Base-by-base conservation (phyloP, 2,888 invertebrate genomes). In the Stictocephala bisonia region DNA sequence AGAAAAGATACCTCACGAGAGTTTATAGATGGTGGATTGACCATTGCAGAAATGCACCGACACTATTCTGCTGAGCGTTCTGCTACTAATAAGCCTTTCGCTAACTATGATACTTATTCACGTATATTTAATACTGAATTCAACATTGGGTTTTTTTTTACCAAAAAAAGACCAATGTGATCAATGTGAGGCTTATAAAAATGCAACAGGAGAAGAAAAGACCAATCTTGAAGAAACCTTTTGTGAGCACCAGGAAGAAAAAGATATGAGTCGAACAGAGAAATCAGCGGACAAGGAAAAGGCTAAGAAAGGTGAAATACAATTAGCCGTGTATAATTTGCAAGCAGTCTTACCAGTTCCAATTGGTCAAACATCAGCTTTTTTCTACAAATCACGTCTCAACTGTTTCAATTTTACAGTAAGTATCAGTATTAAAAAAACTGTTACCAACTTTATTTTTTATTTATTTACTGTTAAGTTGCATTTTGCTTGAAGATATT, bases 341-440 rank as follows among this genome's bases (percentile, higher is more conserved):
- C 80, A 82, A 76, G 81, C 82, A 44, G 81, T 82, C 3, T 76
- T n/a, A 60, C 80, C 80, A 26, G 77, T 77, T 58, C 81, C 81
- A 31, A 75, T 77, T 53, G 81, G 81, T 26, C 76, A 81, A 75
- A 76, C 79, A 48, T 81, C 80, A 44, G 75, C 79, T 29, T 81
- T 81, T 75, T 82, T 76, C 29, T 76, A 75, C 58, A 68, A 68
- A 31, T 60, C 67, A 31, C 64, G 69, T 15, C 68, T 76, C 40
- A 75, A 76, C 53, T 67, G 51, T 40, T 75, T 71, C 9, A 75
- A 76, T 44, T 74, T 75, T 58, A 76, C 76, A 9, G 35, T 77
- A 41, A 66, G 66, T 66, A 66, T 44, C 44, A 66, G 40, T 66
- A 44, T 22, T 66, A 31, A 13, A 41, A 41, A 6, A 3, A 20